Percentiles rank a stretch among this genome's conserved stretches.
These are phyloP conservation scores for Drosophila nigricruria DNA, from an alignment of 2,888 invertebrate genomes.

Conservation along the genomic window DNA sequence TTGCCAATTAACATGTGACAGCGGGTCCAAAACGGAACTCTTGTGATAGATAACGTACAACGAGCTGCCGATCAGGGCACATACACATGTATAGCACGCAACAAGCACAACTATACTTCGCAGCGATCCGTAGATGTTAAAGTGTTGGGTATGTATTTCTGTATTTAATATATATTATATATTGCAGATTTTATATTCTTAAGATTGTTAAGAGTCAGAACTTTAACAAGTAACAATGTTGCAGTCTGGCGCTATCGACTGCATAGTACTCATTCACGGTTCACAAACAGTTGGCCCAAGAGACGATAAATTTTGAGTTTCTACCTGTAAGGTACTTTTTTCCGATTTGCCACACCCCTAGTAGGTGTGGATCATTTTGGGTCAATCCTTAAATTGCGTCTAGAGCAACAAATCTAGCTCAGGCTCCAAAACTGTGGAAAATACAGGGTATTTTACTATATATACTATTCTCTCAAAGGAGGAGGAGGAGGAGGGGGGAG, in stretches of 20 bases:
- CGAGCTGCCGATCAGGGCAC: slow-evolving; percentile 94
- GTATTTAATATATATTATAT: not conserved
- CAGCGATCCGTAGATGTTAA: slow-evolving; percentile 90
- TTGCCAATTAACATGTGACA: slow-evolving; percentile 94
- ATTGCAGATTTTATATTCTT: not conserved
- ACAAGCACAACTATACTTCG: slow-evolving; percentile 92
- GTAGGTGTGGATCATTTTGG: not conserved
- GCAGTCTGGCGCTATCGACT: not conserved
- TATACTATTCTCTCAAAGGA: no score
- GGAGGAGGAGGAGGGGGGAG: no score
- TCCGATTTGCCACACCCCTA: no score
- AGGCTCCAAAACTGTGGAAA: no score
- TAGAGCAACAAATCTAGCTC: not conserved
- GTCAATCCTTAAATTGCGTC: not conserved
- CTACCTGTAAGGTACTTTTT: no score
- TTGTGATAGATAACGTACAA: slow-evolving; percentile 93
- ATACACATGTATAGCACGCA: slow-evolving; percentile 94
- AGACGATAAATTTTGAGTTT: no score
- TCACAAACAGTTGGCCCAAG: not conserved
- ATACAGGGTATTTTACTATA: no score
- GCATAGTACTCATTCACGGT: not conserved
- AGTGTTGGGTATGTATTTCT: slow-evolving; percentile 87
- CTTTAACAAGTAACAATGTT: not conserved
- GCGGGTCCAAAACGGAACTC: slow-evolving; percentile 93
- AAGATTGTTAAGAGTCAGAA: not conserved